A percentile compares a stretch with the other conserved stretches of the same genome.
Evolutionary conservation across 2,888 invertebrate species (phyloP).

Genomic region (Dolichopus griseipennis): DNA sequence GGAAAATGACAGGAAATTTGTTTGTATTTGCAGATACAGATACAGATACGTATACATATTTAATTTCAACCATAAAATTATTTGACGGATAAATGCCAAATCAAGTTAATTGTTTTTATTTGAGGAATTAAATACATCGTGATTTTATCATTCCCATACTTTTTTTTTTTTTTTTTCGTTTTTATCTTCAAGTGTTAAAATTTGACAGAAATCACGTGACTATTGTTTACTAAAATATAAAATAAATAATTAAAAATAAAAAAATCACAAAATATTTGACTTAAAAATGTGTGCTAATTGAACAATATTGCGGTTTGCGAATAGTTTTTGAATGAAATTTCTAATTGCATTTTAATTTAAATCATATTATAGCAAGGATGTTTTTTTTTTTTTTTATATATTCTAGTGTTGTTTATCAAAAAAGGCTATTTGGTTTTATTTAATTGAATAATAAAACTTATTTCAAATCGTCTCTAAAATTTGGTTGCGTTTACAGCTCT

Average conservation of each 20-base stretch:
- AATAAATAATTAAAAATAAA: neutral
- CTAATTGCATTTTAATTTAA: too few species aligned
- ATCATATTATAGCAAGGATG: too few species aligned
- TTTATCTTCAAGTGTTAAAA: neutral
- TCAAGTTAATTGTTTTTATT: neutral
- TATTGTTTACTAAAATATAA: neutral
- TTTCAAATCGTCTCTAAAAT: too few species aligned
- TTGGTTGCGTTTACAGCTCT: too few species aligned
- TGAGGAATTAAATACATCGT: neutral
- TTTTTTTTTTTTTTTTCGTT: neutral
- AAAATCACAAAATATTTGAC: neutral
- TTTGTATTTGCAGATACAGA: neutral
- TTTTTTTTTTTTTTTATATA: too few species aligned
- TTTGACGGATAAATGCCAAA: neutral
- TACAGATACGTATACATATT: too few species aligned
- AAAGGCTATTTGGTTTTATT: too few species aligned
- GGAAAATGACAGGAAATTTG: neutral
- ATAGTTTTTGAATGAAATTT: too few species aligned
- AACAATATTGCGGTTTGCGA: too few species aligned
- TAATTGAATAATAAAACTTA: too few species aligned
- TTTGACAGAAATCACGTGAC: slow-evolving; percentile 6
- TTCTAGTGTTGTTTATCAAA: too few species aligned
- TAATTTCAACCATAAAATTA: neutral
- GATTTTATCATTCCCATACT: neutral
- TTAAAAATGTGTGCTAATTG: too few species aligned